phyloP scores from a whole-genome alignment of 2,888 invertebrate species.

The Caenorhabditis afra region DNA sequence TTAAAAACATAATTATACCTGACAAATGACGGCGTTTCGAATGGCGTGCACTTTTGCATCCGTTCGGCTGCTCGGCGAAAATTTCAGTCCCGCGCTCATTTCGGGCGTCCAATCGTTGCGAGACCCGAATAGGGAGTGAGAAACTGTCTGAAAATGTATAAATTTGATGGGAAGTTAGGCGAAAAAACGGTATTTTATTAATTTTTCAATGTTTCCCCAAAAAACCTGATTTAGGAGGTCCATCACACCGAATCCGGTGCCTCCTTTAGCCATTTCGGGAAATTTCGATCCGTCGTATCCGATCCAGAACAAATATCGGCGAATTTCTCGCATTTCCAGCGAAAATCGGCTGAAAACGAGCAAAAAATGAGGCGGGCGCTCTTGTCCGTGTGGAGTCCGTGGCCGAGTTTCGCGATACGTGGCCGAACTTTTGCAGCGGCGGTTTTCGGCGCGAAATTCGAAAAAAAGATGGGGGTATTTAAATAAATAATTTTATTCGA shows the following conservation, averaged over 20 bases:
- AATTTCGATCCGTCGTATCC: constrained; percentile 74
- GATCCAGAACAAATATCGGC: constrained; percentile 74
- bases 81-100: constrained; percentile 9
- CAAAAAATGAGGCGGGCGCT: background rate
- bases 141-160: constrained; percentile 24
- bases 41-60: constrained; percentile 73
- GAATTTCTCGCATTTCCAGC: constrained; percentile 34
- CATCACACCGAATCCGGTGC: constrained; percentile 73
- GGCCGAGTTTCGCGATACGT: background rate
- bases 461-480: too few species aligned
- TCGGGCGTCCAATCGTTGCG: constrained; percentile 1
- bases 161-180: background rate
- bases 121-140: constrained; percentile 39
- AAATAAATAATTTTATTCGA: too few species aligned
- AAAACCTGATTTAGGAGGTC: constrained; percentile 68
- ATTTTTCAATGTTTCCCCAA: background rate
- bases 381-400: constrained; percentile 27
- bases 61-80: constrained; percentile 64
- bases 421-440: constrained; percentile 21
- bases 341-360: background rate
- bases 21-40: constrained; percentile 64
- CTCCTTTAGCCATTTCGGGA: constrained; percentile 75
- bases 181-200: constrained; percentile 1
- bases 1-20: too few species aligned
- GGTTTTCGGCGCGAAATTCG: background rate